Evolutionary conservation across 1,140 invertebrate species (phyloP), one percentile per base, ranked within the genome.

Genomic region (Lepidotrigona ventralis): DNA sequence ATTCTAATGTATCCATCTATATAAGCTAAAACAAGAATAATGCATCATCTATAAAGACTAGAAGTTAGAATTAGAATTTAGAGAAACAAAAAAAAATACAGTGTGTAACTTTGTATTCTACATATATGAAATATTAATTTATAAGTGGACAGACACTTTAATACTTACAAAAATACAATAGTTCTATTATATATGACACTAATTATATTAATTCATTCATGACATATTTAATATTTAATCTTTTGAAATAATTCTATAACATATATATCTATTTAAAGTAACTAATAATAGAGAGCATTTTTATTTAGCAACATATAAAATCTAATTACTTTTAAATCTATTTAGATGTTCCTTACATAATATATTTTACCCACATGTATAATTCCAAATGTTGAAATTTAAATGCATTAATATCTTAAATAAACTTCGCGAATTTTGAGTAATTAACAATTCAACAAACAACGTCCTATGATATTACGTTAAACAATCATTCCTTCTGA

Each of bases 1-100:
- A 66, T 53, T 85, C 68, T 86, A 85, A 53, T 69, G 29, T 64
- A 63, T n/a, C 26, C 78, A 86, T 78, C 53, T 21, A 74, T 73
- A 63, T 69, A 1, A 63, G 58, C 56, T 70, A 54, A 77, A 26
- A 82, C 54, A 74, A 63, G 74, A 79, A 70, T 73, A 66, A 54
- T 58, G 53, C 53, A 77, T 39, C n/a, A 75, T 23, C 63, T 60
- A 64, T 33, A 56, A 46, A 79, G 73, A 51, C 60, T 54, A 73
- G 51, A 64, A 60, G 29, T 46, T 69, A 29, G 19, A n/a, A 78
- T 63, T 63, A 72, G 73, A 75, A 86, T 82, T 68, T 46, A 26
- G 53, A 77, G 26, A 58, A 58, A 26, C 23, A 26, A 46, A 14
- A 60, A 51, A 60, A 51, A 46, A 66, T 17, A 39, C 21, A 53